Evolutionary conservation across 2,888 invertebrate genomes (phyloP).

Genomic region (Nymphalis polychloros): DNA sequence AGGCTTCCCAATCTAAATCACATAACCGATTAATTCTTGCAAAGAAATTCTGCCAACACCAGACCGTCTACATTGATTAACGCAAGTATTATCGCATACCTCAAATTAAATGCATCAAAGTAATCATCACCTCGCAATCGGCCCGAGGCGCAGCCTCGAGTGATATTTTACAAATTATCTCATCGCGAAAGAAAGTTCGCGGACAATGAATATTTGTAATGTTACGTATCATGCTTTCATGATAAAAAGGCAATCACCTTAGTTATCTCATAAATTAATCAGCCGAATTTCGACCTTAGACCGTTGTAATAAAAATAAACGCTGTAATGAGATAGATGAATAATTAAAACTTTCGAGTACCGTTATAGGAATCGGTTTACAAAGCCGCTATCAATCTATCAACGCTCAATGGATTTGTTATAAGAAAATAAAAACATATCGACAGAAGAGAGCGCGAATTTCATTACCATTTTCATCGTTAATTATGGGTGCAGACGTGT

Average conservation of each 20-base stretch:
- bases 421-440: slow-evolving; percentile 40
- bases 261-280: slow-evolving; percentile 27
- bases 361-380: slow-evolving; percentile 52
- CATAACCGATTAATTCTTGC: background rate
- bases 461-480: slow-evolving; percentile 18
- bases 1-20: background rate
- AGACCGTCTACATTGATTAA: background rate
- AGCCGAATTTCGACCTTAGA: slow-evolving; percentile 22
- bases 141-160: slow-evolving; percentile 16
- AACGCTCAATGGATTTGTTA: slow-evolving; percentile 42
- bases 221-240: slow-evolving; percentile 61
- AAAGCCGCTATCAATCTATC: slow-evolving; percentile 45
- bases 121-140: slow-evolving; percentile 25
- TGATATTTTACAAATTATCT: slow-evolving; percentile 52
- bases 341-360: slow-evolving; percentile 71
- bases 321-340: slow-evolving; percentile 51
- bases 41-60: background rate
- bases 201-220: slow-evolving; percentile 58
- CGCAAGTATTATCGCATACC: slow-evolving; percentile 1
- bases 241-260: slow-evolving; percentile 42
- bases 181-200: slow-evolving; percentile 65
- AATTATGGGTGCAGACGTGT: slow-evolving; percentile 7
- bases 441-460: slow-evolving; percentile 33
- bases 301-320: slow-evolving; percentile 8
- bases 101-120: slow-evolving; percentile 11